Conservation (phyloP, 2,888 invertebrate genomes). For the Agrochola circellaris region DNA sequence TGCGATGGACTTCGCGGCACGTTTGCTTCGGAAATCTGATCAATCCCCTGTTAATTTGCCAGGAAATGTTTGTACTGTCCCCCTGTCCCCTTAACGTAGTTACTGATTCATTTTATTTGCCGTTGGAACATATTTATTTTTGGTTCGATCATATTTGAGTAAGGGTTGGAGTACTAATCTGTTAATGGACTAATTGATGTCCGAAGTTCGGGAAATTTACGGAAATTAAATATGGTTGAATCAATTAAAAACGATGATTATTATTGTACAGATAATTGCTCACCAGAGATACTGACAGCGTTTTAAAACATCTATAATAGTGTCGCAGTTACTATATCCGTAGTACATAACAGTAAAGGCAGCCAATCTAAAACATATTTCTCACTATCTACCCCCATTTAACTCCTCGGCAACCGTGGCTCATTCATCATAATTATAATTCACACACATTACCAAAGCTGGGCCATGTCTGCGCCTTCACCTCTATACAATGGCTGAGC, state of each 20-base stretch:
- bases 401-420: not conserved
- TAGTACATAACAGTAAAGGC: not conserved
- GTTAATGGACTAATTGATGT: slow-evolving; percentile 5
- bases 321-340: not conserved
- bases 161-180: slow-evolving; percentile 9
- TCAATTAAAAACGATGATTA: too few species aligned
- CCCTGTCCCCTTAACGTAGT: slow-evolving; percentile 74
- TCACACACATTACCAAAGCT: slow-evolving; percentile 31
- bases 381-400: not conserved
- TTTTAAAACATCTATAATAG: too few species aligned
- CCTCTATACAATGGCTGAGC: slow-evolving; percentile 61
- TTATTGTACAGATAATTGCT: not conserved
- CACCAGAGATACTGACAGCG: too few species aligned
- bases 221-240: not conserved
- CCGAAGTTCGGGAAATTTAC: not conserved
- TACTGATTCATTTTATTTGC: slow-evolving; percentile 78
- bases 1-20: slow-evolving; percentile 85
- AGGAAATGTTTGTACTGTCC: slow-evolving; percentile 81
- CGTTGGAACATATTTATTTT: slow-evolving; percentile 41
- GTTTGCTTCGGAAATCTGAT: slow-evolving; percentile 88
- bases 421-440: slow-evolving; percentile 58
- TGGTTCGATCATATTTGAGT: slow-evolving; percentile 24
- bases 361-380: not conserved
- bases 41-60: slow-evolving; percentile 85
- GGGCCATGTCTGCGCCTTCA: slow-evolving; percentile 25